phyloP scores from a whole-genome alignment of 2,888 invertebrate species.

The Sinopyrophorus schimmeli region DNA sequence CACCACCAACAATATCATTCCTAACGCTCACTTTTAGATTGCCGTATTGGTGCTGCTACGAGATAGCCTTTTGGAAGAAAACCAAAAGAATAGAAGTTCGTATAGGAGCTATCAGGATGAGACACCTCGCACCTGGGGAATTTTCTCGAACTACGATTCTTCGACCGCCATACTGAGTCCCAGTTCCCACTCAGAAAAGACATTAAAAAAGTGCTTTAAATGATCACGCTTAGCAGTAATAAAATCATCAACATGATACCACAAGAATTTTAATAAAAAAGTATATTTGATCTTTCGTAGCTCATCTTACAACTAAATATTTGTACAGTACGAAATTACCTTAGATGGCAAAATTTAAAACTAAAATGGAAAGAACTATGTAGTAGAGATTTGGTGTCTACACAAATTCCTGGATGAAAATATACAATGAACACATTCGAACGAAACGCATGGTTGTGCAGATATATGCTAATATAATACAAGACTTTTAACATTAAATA shows the following conservation, averaged over 20 bases:
- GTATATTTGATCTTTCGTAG: slow-evolving; percentile 1
- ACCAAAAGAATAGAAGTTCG: too few relatives aligned
- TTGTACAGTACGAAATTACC: slow-evolving; percentile 24
- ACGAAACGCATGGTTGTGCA: slow-evolving; percentile 11
- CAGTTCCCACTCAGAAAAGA: slow-evolving; percentile 3
- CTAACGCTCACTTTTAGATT: slow-evolving; percentile 12
- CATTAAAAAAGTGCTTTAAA: too few relatives aligned
- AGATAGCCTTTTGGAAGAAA: too few relatives aligned
- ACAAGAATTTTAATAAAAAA: too few relatives aligned
- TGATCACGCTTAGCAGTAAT: too few relatives aligned
- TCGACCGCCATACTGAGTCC: not conserved
- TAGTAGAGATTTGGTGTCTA: slow-evolving; percentile 17
- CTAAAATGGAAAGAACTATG: slow-evolving; percentile 9
- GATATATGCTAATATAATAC: slow-evolving; percentile 10
- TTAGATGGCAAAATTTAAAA: slow-evolving; percentile 22
- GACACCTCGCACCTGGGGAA: not conserved
- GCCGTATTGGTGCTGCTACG: slow-evolving; percentile 7
- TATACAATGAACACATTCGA: slow-evolving; percentile 29
- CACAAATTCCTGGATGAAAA: slow-evolving; percentile 13
- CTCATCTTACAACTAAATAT: slow-evolving; percentile 12
- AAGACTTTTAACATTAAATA: slow-evolving; percentile 10
- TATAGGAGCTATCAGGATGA: too few relatives aligned
- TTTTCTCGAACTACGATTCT: not conserved
- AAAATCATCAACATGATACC: too few relatives aligned
- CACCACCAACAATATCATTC: not conserved